These are phyloP conservation scores for Orestias chungarensis DNA, from an alignment of 2,797 vertebrate genomes.

Conservation along the genomic window DNA sequence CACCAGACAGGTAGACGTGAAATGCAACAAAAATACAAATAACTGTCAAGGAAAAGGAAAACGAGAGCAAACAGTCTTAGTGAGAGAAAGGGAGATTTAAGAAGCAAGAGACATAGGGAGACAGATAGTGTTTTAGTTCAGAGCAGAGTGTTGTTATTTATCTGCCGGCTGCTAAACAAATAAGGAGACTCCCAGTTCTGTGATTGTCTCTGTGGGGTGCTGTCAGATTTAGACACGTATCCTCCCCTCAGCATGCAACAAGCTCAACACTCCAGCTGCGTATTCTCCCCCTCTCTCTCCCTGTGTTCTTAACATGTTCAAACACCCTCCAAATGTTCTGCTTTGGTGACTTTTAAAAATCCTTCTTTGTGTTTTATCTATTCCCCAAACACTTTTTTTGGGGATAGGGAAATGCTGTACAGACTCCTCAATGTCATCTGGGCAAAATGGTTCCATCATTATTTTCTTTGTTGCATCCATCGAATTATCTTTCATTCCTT, in stretches of 20 bases:
- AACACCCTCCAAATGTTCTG: constrained; percentile 48
- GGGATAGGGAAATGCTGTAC: constrained; percentile 1
- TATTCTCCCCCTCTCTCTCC: constrained; percentile 29
- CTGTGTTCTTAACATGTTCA: constrained; percentile 43
- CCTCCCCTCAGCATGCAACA: constrained; percentile 61
- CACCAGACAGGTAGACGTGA: constrained; percentile 72
- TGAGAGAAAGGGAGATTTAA: constrained; percentile 62
- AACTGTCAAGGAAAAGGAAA: constrained; percentile 71
- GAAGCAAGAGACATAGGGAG: constrained; percentile 61
- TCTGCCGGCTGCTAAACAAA: constrained; percentile 74
- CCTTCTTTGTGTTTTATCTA: constrained; percentile 47
- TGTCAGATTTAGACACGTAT: constrained; percentile 70
- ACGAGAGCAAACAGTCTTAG: constrained; percentile 52
- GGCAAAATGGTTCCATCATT: neutral
- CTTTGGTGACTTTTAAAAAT: constrained; percentile 40
- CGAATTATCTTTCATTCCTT: neutral
- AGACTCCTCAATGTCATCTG: constrained; percentile 15
- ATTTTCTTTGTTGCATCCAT: neutral
- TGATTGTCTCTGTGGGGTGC: constrained; percentile 76
- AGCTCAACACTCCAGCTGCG: constrained; percentile 60
- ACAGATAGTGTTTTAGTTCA: constrained; percentile 68
- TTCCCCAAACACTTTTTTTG: constrained; percentile 23
- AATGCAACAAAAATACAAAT: constrained; percentile 76
- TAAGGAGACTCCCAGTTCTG: constrained; percentile 70
- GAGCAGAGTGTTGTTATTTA: constrained; percentile 76